Evolutionary conservation across 1,140 invertebrate species (phyloP).

Genomic region (Cyphomyrmex costatus): DNA sequence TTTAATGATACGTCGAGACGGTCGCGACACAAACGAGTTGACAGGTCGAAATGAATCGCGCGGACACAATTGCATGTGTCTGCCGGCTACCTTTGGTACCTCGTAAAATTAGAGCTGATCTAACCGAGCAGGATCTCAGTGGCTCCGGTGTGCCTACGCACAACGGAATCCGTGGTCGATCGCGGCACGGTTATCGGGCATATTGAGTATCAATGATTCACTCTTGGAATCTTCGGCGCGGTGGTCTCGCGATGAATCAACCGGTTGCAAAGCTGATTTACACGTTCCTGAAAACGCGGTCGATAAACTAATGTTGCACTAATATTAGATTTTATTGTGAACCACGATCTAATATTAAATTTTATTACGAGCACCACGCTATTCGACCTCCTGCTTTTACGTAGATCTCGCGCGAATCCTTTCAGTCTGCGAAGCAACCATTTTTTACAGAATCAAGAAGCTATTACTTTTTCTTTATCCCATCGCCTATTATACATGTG

Average conservation of each 20-base stretch:
- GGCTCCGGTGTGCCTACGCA: constrained; percentile 61
- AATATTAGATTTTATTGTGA: constrained; percentile 64
- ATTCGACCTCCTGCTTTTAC: neutral
- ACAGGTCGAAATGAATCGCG: constrained; percentile 51
- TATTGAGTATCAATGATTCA: constrained; percentile 75
- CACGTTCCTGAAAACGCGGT: constrained; percentile 56
- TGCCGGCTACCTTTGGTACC: constrained; percentile 55
- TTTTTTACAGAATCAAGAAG: neutral
- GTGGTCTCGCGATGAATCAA: constrained; percentile 73
- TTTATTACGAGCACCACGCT: neutral
- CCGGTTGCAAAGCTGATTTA: constrained; percentile 50
- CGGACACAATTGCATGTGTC: neutral
- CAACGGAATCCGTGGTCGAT: constrained; percentile 53
- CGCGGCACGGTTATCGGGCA: constrained; percentile 65
- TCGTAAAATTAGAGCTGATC: constrained; percentile 82
- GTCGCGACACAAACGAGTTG: constrained; percentile 54
- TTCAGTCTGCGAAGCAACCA: neutral
- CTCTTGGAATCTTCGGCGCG: constrained; percentile 64
- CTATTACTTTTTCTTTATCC: constrained; percentile 27
- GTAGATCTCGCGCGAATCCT: constrained; percentile 1
- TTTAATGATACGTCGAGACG: constrained; percentile 53
- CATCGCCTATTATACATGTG: neutral
- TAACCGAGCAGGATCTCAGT: constrained; percentile 68
- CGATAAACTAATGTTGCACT: constrained; percentile 39
- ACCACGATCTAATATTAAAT: constrained; percentile 66